phyloP scores from a whole-genome alignment of 2,888 invertebrate species.

The Epicampocera succincta region DNA sequence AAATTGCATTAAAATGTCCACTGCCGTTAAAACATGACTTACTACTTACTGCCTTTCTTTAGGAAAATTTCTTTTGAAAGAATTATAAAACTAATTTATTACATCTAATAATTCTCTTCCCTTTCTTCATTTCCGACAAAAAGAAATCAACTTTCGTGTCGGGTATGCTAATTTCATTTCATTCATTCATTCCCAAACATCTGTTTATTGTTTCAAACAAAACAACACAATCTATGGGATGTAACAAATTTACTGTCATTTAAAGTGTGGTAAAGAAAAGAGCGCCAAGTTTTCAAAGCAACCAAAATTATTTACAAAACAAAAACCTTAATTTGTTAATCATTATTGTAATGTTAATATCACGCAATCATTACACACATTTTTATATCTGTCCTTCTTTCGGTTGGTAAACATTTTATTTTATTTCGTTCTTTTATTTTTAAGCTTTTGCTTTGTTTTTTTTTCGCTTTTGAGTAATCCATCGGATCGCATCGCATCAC shows the following conservation, averaged over 20 bases:
- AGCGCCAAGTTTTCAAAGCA: constrained; percentile 35
- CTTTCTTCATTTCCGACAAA: constrained; percentile 13
- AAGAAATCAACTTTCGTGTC: constrained; percentile 19
- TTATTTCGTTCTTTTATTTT: constrained; percentile 22
- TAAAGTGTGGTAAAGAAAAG: constrained; percentile 10
- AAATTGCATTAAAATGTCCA: background rate
- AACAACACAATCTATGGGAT: constrained; percentile 16
- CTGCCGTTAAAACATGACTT: too few relatives aligned
- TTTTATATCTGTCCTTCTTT: constrained; percentile 55
- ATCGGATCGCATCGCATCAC: constrained; percentile 74
- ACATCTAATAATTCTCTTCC: constrained; percentile 24
- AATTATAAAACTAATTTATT: background rate
- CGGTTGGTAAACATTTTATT: constrained; percentile 60
- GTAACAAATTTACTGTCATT: constrained; percentile 29
- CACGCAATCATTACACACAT: constrained; percentile 64
- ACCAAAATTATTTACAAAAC: constrained; percentile 30
- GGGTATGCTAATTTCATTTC: constrained; percentile 26
- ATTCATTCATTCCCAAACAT: constrained; percentile 2
- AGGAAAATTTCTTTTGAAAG: background rate
- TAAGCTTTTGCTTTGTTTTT: constrained; percentile 52
- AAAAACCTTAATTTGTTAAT: constrained; percentile 59
- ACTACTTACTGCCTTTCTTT: too few relatives aligned
- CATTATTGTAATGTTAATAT: constrained; percentile 51
- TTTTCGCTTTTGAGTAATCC: constrained; percentile 70
- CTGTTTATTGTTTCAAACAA: background rate